These are phyloP conservation scores for Drosophila fuyamai DNA, from an alignment of 1,140 invertebrate species.

Conservation along the genomic window DNA sequence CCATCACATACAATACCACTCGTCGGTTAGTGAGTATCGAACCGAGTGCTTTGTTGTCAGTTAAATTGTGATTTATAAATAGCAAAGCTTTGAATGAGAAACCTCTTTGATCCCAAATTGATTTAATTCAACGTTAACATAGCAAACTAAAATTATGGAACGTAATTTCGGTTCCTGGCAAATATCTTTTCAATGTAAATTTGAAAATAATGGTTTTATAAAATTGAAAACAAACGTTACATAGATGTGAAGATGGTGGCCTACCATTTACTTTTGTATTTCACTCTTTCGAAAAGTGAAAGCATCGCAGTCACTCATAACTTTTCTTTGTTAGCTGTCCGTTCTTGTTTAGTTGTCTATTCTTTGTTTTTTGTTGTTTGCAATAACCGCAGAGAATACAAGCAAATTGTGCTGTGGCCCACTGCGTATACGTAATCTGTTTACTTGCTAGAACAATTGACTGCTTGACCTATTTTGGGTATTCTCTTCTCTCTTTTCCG, in stretches of 20 bases:
- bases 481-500: not conserved
- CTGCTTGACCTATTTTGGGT: conserved; percentile 35
- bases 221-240: not conserved
- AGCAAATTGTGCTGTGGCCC: conserved; percentile 1
- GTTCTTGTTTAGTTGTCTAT: not conserved
- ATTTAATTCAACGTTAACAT: not conserved
- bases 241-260: not conserved
- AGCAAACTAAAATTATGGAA: too few relatives aligned
- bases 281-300: not conserved
- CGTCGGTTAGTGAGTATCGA: conserved; percentile 9
- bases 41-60: conserved; percentile 10
- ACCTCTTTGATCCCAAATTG: not conserved
- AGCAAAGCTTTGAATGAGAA: not conserved
- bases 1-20: conserved; percentile 19
- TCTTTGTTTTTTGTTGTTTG: conserved; percentile 24
- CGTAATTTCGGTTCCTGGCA: not conserved
- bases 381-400: conserved; percentile 8
- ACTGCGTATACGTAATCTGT: conserved; percentile 48
- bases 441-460: conserved; percentile 28
- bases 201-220: not conserved
- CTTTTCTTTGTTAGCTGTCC: not conserved
- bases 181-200: not conserved
- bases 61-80: conserved; percentile 3
- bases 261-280: conserved; percentile 1
- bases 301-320: not conserved